These are phyloP conservation scores for Petrocephalus schoutedeni DNA, from an alignment of 2,797 vertebrate species.

Conservation along the genomic window DNA sequence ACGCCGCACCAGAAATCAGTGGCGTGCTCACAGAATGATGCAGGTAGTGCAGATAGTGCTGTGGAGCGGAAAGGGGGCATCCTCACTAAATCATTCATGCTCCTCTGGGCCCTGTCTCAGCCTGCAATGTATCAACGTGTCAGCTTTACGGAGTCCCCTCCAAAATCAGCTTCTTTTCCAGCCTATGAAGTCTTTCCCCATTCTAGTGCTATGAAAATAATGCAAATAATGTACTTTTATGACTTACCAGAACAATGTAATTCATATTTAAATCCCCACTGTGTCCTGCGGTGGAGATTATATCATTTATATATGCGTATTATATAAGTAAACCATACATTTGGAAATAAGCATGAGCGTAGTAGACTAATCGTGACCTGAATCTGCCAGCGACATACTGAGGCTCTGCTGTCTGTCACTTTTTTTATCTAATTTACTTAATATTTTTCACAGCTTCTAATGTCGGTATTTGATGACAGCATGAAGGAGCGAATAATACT, in stretches of 20 bases:
- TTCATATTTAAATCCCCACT: background rate
- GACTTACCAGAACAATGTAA: background rate
- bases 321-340: background rate
- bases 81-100: background rate
- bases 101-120: background rate
- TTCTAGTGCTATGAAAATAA: background rate
- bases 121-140: background rate
- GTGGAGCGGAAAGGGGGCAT: background rate
- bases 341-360: background rate
- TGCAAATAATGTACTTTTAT: background rate
- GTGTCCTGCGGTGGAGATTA: background rate
- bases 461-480: constrained; percentile 97
- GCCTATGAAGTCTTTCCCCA: background rate
- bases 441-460: constrained; percentile 73
- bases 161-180: background rate
- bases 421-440: background rate
- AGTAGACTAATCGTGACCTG: background rate
- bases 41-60: background rate
- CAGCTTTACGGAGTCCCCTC: background rate
- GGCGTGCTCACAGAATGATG: background rate
- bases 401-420: background rate
- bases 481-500: constrained; percentile 94
- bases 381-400: background rate
- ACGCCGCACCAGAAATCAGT: background rate
- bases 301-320: background rate